These are phyloP conservation scores for Poeciliopsis paucimaculata DNA, from an alignment of 2,797 vertebrate species.

Conservation along the genomic window DNA sequence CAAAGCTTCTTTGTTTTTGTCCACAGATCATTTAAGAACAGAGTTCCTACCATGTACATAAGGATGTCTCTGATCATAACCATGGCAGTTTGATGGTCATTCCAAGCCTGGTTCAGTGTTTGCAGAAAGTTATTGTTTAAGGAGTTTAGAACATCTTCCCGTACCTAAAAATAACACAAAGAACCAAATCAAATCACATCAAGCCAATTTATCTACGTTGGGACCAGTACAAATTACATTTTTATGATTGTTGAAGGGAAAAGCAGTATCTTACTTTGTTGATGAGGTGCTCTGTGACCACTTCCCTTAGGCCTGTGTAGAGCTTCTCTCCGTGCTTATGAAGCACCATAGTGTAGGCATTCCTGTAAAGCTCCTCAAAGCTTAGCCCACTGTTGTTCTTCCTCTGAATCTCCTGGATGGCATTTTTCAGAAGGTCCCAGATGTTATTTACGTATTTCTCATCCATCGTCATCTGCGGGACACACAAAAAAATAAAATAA, in stretches of 20 bases:
- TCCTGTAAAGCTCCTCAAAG: constrained; percentile 99
- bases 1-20: constrained; percentile 54
- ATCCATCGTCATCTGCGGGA: constrained; percentile 95
- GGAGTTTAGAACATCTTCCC: constrained; percentile 90
- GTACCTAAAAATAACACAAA: constrained; percentile 81
- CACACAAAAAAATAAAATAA: not conserved
- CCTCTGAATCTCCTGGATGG: constrained; percentile 98
- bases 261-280: constrained; percentile 88
- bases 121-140: constrained; percentile 99
- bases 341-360: constrained; percentile 98
- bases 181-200: constrained; percentile 1
- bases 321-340: constrained; percentile 99
- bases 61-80: constrained; percentile 99
- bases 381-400: constrained; percentile 99
- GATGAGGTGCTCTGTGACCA: constrained; percentile 98
- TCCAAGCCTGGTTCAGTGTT: constrained; percentile 99
- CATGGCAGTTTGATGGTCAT: constrained; percentile 99
- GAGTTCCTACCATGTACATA: constrained; percentile 96
- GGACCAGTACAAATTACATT: not conserved
- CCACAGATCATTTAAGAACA: constrained; percentile 30
- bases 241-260: not conserved
- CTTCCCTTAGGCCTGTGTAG: constrained; percentile 97
- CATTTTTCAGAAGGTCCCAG: constrained; percentile 98
- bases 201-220: not conserved
- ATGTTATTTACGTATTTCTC: constrained; percentile 99